phyloP scores from a whole-genome alignment of 2,888 invertebrate species.

The Acholoe squamosa region DNA sequence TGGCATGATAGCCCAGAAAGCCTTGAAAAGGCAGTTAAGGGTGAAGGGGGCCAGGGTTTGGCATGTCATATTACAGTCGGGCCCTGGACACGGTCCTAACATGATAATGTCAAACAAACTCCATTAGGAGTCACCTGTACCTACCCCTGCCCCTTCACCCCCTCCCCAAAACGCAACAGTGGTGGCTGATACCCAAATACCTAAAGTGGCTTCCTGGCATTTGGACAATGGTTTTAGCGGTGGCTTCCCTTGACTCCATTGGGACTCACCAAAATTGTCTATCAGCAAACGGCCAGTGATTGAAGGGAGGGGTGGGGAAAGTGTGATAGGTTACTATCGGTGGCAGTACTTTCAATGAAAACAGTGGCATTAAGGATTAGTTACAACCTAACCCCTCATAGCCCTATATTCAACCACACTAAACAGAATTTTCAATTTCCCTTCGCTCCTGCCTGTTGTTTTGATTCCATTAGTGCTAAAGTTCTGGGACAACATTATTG shows the following conservation, averaged over 20 bases:
- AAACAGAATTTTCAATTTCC: conserved; percentile 10
- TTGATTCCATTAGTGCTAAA: neutral
- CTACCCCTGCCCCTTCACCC: neutral
- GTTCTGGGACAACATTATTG: neutral
- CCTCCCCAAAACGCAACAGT: neutral
- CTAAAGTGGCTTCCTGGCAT: neutral
- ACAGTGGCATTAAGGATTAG: neutral
- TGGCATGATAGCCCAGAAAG: neutral
- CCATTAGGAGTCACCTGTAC: neutral
- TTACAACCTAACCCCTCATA: neutral
- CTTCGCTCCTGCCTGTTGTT: neutral
- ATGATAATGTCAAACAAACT: neutral
- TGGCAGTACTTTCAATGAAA: neutral
- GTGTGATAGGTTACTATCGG: neutral
- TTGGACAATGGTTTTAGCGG: conserved; percentile 9
- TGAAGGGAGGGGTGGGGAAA: neutral
- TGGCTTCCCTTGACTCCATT: neutral
- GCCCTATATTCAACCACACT: neutral
- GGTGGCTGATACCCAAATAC: conserved; percentile 4
- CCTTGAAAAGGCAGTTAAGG: neutral
- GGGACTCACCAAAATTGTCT: neutral
- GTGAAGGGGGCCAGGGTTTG: neutral
- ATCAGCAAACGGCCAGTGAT: neutral
- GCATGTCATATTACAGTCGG: neutral
- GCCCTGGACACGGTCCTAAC: neutral